Base-by-base conservation (phyloP, 2,888 invertebrate genomes). In the Mactromeris polynyma region DNA sequence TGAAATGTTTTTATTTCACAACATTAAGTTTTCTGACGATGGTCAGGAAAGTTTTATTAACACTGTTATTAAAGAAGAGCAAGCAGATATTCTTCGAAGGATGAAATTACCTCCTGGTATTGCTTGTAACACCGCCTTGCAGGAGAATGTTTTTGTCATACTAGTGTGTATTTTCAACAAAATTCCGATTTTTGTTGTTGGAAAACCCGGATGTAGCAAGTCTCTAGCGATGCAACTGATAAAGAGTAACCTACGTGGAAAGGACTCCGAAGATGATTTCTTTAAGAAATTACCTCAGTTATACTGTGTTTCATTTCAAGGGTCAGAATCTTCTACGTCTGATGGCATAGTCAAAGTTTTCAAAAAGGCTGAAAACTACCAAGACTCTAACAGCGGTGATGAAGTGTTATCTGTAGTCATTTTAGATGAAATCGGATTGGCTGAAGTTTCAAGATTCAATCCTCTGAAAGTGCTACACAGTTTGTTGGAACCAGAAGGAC, bases 401-500 rank as follows among this genome's bases (percentile, higher is more conserved):
- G 91, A 93, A 46, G 93, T 94, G 0, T 46, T 94, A 36, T 94
- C 94, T 38, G 94, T 95, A 7, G 94, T 95, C 2, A 91, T 95
- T 80, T 88, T 95, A 9, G 95, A 95, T 92, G 95, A 95, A 86
- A 94, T 95, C 42, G 95, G 95, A 33, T 73, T 95, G 4, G 95
- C 95, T 0, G 95, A 95, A 88, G 83, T 94, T 19, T 95, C 95
- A 38, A 81, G 92, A 64, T 93, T 93, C 69, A 95, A 95, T 88
- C 95, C 95, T 17, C 64, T 95, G 19, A 95, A 95, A 84, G 95
- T 95, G 11, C 83, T 95, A 4, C 95, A 95, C 84, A 91, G 89
- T 80, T 80, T 95, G 0, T 82, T 95, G 4, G 95, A 95, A 89
- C 94, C 93, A 46, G 92, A 90, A 36, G 91, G 88, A 26, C 69